Conservation (phyloP, 2,113 vertebrate species). For the Odontophorus gujanensis region DNA sequence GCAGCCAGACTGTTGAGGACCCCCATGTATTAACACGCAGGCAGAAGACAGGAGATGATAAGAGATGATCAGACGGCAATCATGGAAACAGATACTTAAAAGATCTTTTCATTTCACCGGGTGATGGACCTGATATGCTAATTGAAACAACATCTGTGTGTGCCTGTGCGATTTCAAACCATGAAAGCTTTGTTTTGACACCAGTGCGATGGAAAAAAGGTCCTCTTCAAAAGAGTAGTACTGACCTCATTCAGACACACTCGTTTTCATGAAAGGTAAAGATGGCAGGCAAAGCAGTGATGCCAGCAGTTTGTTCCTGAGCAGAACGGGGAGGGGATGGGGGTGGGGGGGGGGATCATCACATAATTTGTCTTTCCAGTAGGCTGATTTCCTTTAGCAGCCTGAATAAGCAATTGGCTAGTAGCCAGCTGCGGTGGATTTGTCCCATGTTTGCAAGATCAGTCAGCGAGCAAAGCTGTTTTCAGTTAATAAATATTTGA, state of each 20-base stretch:
- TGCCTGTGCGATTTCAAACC: neutral
- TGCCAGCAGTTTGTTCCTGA: conserved; percentile 67
- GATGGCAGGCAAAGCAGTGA: neutral
- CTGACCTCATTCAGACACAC: neutral
- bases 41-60: neutral
- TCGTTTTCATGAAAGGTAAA: neutral
- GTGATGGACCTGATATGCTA: neutral
- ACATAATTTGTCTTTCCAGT: conserved; percentile 67
- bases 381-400: conserved; percentile 66
- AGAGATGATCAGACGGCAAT: neutral
- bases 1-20: neutral
- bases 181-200: neutral
- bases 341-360: neutral
- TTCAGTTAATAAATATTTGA: conserved; percentile 83
- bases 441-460: conserved; percentile 70
- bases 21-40: neutral
- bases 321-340: conserved; percentile 21
- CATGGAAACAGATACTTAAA: neutral
- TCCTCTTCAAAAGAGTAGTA: neutral
- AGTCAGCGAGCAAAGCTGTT: conserved; percentile 77
- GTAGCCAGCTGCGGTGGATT: conserved; percentile 71
- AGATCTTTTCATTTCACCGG: conserved; percentile 21
- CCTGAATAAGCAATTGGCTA: conserved; percentile 72
- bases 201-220: neutral
- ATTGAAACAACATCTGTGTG: neutral